These are phyloP conservation scores for Crax fasciolata DNA, from an alignment of 2,797 vertebrate genomes.

Conservation along the genomic window DNA sequence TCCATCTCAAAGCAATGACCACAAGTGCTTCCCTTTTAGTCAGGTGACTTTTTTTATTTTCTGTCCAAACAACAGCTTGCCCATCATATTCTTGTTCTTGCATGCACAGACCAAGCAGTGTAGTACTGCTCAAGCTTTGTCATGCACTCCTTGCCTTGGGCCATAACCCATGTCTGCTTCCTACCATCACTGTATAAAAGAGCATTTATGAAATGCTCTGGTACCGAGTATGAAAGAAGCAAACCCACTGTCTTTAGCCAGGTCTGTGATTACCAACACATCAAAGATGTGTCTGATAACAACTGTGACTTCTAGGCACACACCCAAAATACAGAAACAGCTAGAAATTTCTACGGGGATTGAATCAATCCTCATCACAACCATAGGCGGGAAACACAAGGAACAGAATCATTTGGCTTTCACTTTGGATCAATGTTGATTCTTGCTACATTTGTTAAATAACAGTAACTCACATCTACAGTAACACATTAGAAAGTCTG, in stretches of 20 bases:
- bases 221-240: background rate
- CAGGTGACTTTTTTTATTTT: background rate
- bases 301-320: background rate
- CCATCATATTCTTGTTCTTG: background rate
- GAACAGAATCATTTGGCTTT: slow-evolving; percentile 35
- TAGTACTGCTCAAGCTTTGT: slow-evolving; percentile 13
- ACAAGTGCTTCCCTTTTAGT: background rate
- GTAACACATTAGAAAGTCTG: background rate
- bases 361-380: background rate
- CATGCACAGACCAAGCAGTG: background rate
- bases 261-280: background rate
- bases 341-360: background rate
- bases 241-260: background rate
- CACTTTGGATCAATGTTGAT: background rate
- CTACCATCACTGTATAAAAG: background rate
- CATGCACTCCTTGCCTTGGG: slow-evolving; percentile 11
- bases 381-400: background rate
- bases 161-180: slow-evolving; percentile 17
- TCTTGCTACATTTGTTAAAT: background rate
- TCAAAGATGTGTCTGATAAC: slow-evolving; percentile 11
- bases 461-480: slow-evolving; percentile 33
- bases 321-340: background rate
- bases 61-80: slow-evolving; percentile 7
- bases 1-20: background rate
- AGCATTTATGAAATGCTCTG: background rate